phyloP scores from a whole-genome alignment of 2,797 vertebrate species.

The Anguilla pacifica region DNA sequence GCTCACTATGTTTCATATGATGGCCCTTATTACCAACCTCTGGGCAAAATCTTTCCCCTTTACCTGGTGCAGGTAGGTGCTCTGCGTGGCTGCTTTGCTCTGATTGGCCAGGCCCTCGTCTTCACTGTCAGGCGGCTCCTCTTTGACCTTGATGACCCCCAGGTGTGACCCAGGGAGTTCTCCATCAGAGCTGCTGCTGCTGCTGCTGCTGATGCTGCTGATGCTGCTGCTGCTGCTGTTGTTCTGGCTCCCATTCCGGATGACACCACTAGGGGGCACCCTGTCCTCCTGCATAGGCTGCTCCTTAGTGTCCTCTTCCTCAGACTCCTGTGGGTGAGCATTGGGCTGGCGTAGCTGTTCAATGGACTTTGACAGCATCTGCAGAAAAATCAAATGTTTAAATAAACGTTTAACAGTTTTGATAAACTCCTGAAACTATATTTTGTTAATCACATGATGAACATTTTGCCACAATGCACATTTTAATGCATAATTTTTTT shows the following conservation, averaged over 20 bases:
- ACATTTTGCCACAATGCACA: neutral
- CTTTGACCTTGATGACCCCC: slow-evolving; percentile 91
- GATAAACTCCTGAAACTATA: neutral
- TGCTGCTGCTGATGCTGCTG: slow-evolving; percentile 43
- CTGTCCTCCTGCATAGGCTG: slow-evolving; percentile 86
- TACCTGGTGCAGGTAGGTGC: slow-evolving; percentile 94
- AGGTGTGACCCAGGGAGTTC: slow-evolving; percentile 74
- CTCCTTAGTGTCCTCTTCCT: slow-evolving; percentile 85
- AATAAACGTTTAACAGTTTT: neutral
- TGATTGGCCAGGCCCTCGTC: slow-evolving; percentile 85
- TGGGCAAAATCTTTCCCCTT: slow-evolving; percentile 88
- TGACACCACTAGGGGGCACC: slow-evolving; percentile 77
- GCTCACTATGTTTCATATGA: slow-evolving; percentile 79
- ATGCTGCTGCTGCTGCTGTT: slow-evolving; percentile 71
- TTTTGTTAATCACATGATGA: neutral
- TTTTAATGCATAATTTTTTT: neutral
- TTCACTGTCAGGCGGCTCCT: slow-evolving; percentile 90
- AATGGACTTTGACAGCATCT: slow-evolving; percentile 97
- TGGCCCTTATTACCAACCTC: slow-evolving; percentile 94
- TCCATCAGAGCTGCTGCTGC: slow-evolving; percentile 69
- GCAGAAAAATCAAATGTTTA: slow-evolving; percentile 51
- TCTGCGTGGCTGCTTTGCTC: slow-evolving; percentile 85
- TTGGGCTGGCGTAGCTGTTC: slow-evolving; percentile 95
- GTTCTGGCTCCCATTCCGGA: slow-evolving; percentile 78
- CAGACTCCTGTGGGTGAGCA: slow-evolving; percentile 89